A percentile compares a stretch with the other conserved stretches of the same genome.
Conservation (phyloP, 2,113 vertebrate species). For the Sebastes schlegelii region DNA sequence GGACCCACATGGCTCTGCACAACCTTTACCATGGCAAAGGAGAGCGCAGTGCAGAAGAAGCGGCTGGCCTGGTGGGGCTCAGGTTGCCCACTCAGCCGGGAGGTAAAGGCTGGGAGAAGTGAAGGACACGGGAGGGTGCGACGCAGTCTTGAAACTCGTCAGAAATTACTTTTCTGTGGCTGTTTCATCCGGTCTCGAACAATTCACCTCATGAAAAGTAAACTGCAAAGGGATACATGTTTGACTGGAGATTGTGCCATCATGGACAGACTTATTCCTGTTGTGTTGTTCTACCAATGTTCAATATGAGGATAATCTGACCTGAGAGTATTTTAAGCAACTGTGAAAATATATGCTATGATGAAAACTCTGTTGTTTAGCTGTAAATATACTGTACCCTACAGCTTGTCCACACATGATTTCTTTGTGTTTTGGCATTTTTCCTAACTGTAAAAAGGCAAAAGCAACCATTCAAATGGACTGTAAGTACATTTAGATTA, state of each 20-base stretch:
- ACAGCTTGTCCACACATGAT: neutral
- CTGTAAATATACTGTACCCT: slow-evolving; percentile 10
- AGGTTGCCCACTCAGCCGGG: slow-evolving; percentile 92
- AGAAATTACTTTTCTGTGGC: neutral
- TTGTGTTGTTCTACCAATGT: neutral
- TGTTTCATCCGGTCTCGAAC: neutral
- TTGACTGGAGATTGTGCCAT: slow-evolving; percentile 8
- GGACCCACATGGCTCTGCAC: slow-evolving; percentile 88
- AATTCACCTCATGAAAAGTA: neutral
- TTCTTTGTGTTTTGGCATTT: slow-evolving; percentile 18
- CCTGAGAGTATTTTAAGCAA: neutral
- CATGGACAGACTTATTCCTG: slow-evolving; percentile 19
- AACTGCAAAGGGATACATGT: neutral
- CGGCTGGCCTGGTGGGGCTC: slow-evolving; percentile 90
- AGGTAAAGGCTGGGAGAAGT: slow-evolving; percentile 92
- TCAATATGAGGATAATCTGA: neutral
- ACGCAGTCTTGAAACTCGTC: neutral
- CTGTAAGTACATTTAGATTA: slow-evolving; percentile 16
- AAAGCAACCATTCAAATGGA: neutral
- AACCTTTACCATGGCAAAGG: slow-evolving; percentile 89
- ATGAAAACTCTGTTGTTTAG: slow-evolving; percentile 5
- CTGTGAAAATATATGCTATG: slow-evolving; percentile 12
- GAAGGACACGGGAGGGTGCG: slow-evolving; percentile 44
- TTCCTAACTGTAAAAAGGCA: slow-evolving; percentile 4
- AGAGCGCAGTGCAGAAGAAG: slow-evolving; percentile 85